Evolutionary conservation across 2,888 invertebrate genomes (phyloP), one percentile per base, ranked within the genome.

Genomic region (Troides oblongomaculatus): DNA sequence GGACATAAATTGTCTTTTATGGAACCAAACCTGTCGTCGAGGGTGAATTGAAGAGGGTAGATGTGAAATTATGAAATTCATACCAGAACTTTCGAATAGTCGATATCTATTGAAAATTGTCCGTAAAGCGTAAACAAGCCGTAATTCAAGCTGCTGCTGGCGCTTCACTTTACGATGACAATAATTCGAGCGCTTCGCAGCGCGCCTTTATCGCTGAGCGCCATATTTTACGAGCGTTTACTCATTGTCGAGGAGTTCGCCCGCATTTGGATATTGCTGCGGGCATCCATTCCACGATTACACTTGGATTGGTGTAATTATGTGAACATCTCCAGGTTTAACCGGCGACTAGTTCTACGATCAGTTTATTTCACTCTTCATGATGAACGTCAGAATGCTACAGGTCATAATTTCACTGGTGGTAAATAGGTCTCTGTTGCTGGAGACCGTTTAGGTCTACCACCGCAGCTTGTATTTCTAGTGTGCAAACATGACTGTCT

Each of bases 101-200:
- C 36, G 65, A 70, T 70, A 70, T 64, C 66, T 53, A 56, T 63
- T 60, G 43, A 66, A 70, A 61, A 70, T 72, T 70, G 46, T 68
- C 68, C 56, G 21, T 67, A 30, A 71, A 71, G 69, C 64, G 75
- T 73, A 77, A 77, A 77, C 77, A 77, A 73, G 72, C 73, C 75
- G 73, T 74, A 75, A 72, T 65, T 76, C 72, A 66, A 66, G 36
- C 36, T 60, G 63, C 74, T 62, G 65, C 59, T 65, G 69, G 63
- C 70, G 70, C 64, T 71, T 66, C 66, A 77, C 68, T 77, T 76
- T 77, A 76, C 68, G 76, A 73, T 66, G 72, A 72, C 74, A 71
- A 71, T 73, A 73, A 74, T 74, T 72, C 68, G 61, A 56, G 57
- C 66, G 69, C 71, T 68, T 67, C 66, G 53, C 66, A 64, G 66